Evolutionary conservation across 2,888 invertebrate species (phyloP), one percentile per base, ranked within the genome.

Genomic region (Zonitis immaculata): DNA sequence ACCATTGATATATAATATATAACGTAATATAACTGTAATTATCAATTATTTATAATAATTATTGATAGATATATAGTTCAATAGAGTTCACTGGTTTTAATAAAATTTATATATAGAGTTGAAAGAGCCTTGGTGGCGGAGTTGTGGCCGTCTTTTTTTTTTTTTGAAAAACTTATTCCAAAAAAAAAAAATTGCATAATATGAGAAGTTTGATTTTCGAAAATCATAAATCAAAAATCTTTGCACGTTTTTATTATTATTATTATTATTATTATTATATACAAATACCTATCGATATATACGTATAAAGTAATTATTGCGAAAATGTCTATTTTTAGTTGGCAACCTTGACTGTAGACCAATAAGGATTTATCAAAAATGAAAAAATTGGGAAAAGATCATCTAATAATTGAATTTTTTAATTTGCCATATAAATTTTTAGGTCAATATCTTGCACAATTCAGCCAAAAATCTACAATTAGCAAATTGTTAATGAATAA

Each of bases 1-100:
- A n/a, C n/a, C n/a, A n/a, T n/a, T n/a, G n/a, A n/a, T n/a, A n/a
- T n/a, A n/a, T n/a, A n/a, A n/a, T n/a, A 6, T 25, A 25, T 30
- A 30, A 32, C 32, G 32, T 32, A 32, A 18, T 35, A 3, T 5
- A 16, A 9, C 7, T 35, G 18, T 18, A 18, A 35, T 35, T 18
- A 35, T 35, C 5, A 16, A 35, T 35, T 51, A 44, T 49, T 48
- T 42, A 55, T 49, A 49, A 48, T 51, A 42, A 32, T 45, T 51
- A 49, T 48, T 46, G 48, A 49, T 52, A 44, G 42, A 49, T 46
- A 52, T 44, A 42, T 32, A 39, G 55, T 55, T 55, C 55, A 55
- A 49, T 43, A 44, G 55, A 56, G 56, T 56, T 56, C 56, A 56
- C 49, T 49, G 56, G 52, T 56, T 56, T 56, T 56, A 56, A 52